Conservation (phyloP, 2,888 invertebrate species). For the Stictocephala bisonia region DNA sequence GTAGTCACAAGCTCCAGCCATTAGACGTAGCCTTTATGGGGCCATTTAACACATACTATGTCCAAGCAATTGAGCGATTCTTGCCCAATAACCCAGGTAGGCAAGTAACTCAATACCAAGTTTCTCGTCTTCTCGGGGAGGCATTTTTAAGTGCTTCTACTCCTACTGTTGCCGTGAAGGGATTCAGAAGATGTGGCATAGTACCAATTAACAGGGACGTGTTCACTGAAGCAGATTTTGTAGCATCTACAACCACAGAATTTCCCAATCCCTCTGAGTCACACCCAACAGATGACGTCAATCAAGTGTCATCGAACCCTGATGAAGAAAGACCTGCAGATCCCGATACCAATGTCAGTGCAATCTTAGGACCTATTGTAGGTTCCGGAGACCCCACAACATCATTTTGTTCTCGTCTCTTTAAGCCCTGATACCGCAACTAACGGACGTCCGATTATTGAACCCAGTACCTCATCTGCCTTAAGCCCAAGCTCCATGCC, state of each 20-base stretch:
- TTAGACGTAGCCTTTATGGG: conserved; percentile 42
- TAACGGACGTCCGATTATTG: too few species aligned
- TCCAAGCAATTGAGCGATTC: conserved; percentile 44
- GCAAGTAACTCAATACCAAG: conserved; percentile 44
- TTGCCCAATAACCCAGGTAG: conserved; percentile 56
- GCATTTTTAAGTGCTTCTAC: conserved; percentile 42
- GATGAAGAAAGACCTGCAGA: too few species aligned
- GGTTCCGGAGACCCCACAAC: too few species aligned
- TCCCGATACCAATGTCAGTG: too few species aligned
- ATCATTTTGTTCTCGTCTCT: too few species aligned
- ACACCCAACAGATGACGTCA: too few species aligned
- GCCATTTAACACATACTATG: conserved; percentile 49
- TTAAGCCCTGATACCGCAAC: too few species aligned
- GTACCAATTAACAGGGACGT: conserved; percentile 47
- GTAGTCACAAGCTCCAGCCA: conserved; percentile 44
- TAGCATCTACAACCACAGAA: conserved; percentile 16
- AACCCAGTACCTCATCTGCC: too few species aligned
- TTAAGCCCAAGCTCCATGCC: too few species aligned
- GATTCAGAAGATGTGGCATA: conserved; percentile 58
- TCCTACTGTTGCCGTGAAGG: conserved; percentile 57
- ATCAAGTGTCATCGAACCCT: too few species aligned
- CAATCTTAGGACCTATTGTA: too few species aligned
- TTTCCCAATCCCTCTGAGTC: too few species aligned
- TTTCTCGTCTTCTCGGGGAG: conserved; percentile 1
- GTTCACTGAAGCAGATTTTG: conserved; percentile 39